phyloP scores from a whole-genome alignment of 2,113 vertebrate species.

The Tachysurus vachellii region DNA sequence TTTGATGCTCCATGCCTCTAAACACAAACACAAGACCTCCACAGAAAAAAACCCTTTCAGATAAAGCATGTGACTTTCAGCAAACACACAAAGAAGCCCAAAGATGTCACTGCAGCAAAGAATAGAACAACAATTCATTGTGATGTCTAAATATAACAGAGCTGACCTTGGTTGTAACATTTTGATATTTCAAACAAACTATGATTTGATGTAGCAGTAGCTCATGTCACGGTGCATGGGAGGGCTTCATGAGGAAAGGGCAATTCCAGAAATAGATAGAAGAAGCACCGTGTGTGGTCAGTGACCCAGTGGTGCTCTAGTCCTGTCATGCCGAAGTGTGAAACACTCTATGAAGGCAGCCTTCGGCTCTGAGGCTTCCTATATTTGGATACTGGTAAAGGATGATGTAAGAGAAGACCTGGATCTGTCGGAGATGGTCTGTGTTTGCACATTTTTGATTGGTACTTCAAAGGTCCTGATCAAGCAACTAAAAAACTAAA shows the following conservation, averaged over 20 bases:
- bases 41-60: constrained; percentile 1
- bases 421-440: not conserved
- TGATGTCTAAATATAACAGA: constrained; percentile 33
- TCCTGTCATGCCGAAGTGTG: constrained; percentile 36
- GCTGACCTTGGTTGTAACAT: constrained; percentile 29
- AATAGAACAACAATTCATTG: not conserved
- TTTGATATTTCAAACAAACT: not conserved
- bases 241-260: constrained; percentile 37
- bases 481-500: not conserved
- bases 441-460: not conserved
- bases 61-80: not conserved
- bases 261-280: constrained; percentile 44
- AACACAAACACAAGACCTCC: not conserved
- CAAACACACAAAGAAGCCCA: not conserved
- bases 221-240: constrained; percentile 11
- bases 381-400: constrained; percentile 21
- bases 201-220: constrained; percentile 37
- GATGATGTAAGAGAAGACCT: constrained; percentile 9
- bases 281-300: constrained; percentile 18
- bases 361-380: constrained; percentile 13
- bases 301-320: constrained; percentile 11
- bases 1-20: not conserved
- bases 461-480: not conserved
- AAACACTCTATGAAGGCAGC: constrained; percentile 30
- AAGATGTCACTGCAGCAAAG: not conserved